Base-by-base conservation (phyloP, 1,140 invertebrate species). In the Hermetia illucens region DNA sequence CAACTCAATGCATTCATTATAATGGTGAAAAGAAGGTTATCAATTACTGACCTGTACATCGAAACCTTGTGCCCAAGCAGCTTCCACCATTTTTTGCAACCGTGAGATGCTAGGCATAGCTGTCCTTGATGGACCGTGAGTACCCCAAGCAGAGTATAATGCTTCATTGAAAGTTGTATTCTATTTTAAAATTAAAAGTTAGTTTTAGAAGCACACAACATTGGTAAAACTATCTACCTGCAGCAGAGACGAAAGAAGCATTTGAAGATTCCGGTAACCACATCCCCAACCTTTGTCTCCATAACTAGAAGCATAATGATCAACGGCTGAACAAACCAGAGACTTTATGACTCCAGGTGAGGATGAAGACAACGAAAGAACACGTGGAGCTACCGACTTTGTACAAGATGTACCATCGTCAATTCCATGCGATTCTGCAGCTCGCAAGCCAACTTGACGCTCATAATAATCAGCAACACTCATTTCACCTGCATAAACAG, bases 221-320 rank as follows among this genome's bases (percentile, higher is more conserved):
- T n/a, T n/a, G n/a, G n/a, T n/a, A n/a, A 10, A 17, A 35, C 18
- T 35, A 3, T 19, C 3, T 32, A 39, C 38, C 39, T 76, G 74
- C 15, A 83, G 65, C 13, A 92, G 64, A 15, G 81, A 81, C 5
- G 85, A 89, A 16, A 92, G 68, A 48, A 91, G 62, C 86, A 91
- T 91, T 59, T 91, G 88, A 61, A 85, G 79, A 60, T 92, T 91
- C 49, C 87, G 74, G 47, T 85, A 87, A 1, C 88, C 88, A 63
- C 88, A 91, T 2, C 87, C 88, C 85, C 85, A 92, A 5, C 86
- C 86, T 49, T 76, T 70, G 60, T 91, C 87, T 8, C 86, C 86
- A 54, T 85, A 89, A 0, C 82, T 86, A 15, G 79, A 82, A 5
- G 77, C 80, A 61, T 85, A 90, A 64, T 90, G 84, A 57, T 89